These are phyloP conservation scores for Ischnus inquisitorius DNA, from an alignment of 2,888 invertebrate species.

Conservation along the genomic window DNA sequence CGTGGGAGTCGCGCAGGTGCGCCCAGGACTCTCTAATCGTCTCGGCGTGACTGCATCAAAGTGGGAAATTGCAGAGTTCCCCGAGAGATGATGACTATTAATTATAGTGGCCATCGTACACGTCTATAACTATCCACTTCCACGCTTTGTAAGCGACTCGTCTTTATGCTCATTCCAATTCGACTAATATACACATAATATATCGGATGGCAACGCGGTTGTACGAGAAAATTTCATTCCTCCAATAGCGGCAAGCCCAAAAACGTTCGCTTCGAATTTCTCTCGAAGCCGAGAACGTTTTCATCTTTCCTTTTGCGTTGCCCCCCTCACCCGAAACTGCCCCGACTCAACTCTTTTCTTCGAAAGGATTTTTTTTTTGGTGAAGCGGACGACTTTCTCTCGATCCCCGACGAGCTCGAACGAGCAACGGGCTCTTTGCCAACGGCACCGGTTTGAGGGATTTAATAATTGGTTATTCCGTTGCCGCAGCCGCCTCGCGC, in stretches of 20 bases:
- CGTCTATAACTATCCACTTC: slow-evolving; percentile 39
- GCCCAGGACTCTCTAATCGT: slow-evolving; percentile 52
- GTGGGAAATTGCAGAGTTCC: slow-evolving; percentile 57
- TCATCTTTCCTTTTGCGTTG: background rate
- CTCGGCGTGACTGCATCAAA: slow-evolving; percentile 56
- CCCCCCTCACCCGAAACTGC: background rate
- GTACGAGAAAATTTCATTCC: background rate
- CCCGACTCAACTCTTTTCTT: background rate
- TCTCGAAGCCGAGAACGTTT: background rate
- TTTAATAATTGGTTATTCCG: slow-evolving; percentile 60
- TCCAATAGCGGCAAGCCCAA: background rate
- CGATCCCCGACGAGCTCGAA: background rate
- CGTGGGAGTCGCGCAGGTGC: slow-evolving; percentile 58
- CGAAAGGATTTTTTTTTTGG: slow-evolving; percentile 15
- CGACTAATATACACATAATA: slow-evolving; percentile 23
- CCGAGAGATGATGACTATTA: slow-evolving; percentile 52
- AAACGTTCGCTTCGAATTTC: background rate
- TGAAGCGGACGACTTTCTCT: slow-evolving; percentile 26
- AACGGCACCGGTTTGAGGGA: slow-evolving; percentile 22
- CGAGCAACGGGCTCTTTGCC: background rate
- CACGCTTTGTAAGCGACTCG: background rate
- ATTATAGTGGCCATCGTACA: slow-evolving; percentile 28
- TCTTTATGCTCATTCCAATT: slow-evolving; percentile 32
- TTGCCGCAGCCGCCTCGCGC: slow-evolving; percentile 24
- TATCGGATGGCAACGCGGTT: background rate